Evolutionary conservation across 2,797 vertebrate species (phyloP).

Genomic region (Enteromius fasciolatus): DNA sequence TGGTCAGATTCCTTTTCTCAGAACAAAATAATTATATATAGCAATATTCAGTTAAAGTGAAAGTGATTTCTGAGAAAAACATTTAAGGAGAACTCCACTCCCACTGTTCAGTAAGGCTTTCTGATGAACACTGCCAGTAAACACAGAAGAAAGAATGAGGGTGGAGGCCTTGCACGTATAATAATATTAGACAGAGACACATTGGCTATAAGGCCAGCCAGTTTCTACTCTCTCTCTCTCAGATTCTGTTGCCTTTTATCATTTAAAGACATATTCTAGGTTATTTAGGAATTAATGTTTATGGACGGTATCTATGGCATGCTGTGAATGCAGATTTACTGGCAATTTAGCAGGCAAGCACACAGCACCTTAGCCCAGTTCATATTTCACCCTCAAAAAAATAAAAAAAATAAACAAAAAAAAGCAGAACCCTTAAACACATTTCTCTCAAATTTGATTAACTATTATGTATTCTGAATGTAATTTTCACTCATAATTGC

Average conservation of each 20-base stretch:
- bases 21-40: not conserved
- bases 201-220: slow-evolving; percentile 3
- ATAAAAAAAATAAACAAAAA: not conserved
- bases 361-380: not conserved
- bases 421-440: not conserved
- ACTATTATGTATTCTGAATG: not conserved
- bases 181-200: slow-evolving; percentile 10
- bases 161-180: slow-evolving; percentile 2
- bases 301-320: not conserved
- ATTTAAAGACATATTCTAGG: not conserved
- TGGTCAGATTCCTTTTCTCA: not conserved
- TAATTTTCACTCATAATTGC: not conserved
- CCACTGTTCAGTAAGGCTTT: not conserved
- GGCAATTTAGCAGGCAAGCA: not conserved
- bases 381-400: not conserved
- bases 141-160: slow-evolving; percentile 11
- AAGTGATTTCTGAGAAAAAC: not conserved
- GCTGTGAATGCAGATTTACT: not conserved
- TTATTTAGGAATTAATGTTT: not conserved
- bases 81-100: slow-evolving; percentile 14
- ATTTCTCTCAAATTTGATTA: not conserved
- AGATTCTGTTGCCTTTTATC: not conserved
- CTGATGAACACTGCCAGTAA: slow-evolving; percentile 20
- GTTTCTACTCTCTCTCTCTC: not conserved
- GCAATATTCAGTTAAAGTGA: not conserved